These are phyloP conservation scores for Sitta carolinensis DNA, from an alignment of 2,797 vertebrate genomes.

Conservation along the genomic window DNA sequence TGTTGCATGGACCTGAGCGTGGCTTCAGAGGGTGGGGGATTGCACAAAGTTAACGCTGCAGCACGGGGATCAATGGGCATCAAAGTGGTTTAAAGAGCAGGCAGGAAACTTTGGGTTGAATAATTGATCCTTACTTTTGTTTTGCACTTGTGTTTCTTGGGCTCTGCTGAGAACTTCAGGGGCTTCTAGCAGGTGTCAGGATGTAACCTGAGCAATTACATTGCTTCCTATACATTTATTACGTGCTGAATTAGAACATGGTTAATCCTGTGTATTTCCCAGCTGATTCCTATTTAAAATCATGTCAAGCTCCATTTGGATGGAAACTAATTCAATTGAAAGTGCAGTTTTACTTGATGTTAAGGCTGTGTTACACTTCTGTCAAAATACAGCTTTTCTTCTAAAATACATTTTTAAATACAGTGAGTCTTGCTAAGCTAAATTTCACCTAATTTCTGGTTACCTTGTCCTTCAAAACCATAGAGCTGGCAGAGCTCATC, in stretches of 20 bases:
- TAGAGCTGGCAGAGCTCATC: constrained; percentile 18
- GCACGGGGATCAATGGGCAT: background rate
- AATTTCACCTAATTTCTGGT: constrained; percentile 25
- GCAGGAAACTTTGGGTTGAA: background rate
- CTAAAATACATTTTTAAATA: background rate
- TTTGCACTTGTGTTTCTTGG: background rate
- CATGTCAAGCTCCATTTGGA: background rate
- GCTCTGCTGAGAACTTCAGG: background rate
- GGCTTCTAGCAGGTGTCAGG: background rate
- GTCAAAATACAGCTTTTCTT: constrained; percentile 23
- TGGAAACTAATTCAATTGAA: background rate
- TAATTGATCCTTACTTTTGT: background rate
- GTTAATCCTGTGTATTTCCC: background rate
- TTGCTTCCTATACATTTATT: background rate
- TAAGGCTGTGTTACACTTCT: background rate
- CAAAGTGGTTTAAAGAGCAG: background rate
- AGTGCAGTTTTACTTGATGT: background rate
- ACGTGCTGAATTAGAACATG: background rate
- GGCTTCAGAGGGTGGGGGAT: background rate
- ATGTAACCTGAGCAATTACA: background rate
- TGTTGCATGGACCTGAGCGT: background rate
- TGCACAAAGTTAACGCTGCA: background rate
- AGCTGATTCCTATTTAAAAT: background rate
- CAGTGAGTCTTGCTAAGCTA: background rate
- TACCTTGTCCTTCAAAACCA: constrained; percentile 42